These are phyloP conservation scores for Crambe crambe DNA, from an alignment of 37 sponge, comb jelly and placozoan genomes.

Conservation along the genomic window DNA sequence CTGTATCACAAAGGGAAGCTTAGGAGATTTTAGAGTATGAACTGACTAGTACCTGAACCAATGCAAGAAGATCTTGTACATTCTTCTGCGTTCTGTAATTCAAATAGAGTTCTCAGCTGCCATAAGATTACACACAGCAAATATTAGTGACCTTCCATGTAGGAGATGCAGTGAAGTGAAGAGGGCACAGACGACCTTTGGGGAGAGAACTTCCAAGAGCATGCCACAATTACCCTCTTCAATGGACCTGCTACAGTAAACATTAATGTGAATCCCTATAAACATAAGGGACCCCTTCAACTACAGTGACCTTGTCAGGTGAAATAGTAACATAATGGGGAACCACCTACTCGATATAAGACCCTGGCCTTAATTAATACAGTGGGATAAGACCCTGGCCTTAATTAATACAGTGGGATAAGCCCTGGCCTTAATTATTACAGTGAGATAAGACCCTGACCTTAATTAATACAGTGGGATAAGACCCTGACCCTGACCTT, in stretches of 20 bases:
- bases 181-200: not conserved
- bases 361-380: too few relatives aligned
- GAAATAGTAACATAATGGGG: too few relatives aligned
- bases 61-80: not conserved
- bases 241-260: not conserved
- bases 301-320: constrained; percentile 16
- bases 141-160: not conserved
- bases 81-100: not conserved
- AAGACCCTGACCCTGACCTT: too few relatives aligned
- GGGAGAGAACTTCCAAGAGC: not conserved
- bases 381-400: too few relatives aligned
- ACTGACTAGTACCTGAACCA: constrained; percentile 13
- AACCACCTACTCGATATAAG: too few relatives aligned
- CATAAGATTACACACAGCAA: not conserved
- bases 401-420: too few relatives aligned
- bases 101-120: not conserved
- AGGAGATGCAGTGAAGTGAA: constrained; percentile 15
- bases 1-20: too few relatives aligned
- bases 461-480: too few relatives aligned
- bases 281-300: not conserved
- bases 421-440: too few relatives aligned
- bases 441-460: too few relatives aligned
- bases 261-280: not conserved
- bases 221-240: not conserved
- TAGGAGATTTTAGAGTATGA: too few relatives aligned